Percentiles rank a stretch among this genome's conserved stretches.
Conservation (phyloP, 2,888 invertebrate genomes). For the Philhelius pedissequus region DNA sequence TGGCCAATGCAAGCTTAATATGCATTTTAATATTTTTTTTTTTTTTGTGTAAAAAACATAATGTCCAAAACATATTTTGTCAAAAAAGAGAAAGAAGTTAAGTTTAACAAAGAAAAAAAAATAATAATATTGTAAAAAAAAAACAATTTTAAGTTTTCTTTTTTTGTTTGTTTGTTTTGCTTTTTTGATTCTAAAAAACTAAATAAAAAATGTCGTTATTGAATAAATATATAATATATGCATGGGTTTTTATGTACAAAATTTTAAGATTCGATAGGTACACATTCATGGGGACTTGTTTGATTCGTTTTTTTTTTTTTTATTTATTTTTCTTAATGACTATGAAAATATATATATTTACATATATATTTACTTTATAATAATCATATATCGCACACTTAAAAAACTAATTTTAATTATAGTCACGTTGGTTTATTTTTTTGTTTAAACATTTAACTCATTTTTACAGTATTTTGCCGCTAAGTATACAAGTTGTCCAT, state of each 20-base stretch:
- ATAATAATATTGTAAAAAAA: constrained; percentile 17
- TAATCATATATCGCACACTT: constrained; percentile 51
- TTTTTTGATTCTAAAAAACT: constrained; percentile 63
- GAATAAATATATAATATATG: constrained; percentile 65
- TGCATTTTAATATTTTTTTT: constrained; percentile 44
- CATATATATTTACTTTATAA: constrained; percentile 26
- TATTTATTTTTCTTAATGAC: constrained; percentile 44
- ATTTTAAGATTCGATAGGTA: constrained; percentile 31
- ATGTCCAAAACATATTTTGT: constrained; percentile 53
- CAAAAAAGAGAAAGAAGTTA: constrained; percentile 43
- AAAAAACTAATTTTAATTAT: constrained; percentile 43
- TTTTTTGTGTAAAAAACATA: constrained; percentile 27
- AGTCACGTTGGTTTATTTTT: constrained; percentile 54
- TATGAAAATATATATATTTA: constrained; percentile 46
- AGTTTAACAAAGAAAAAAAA: constrained; percentile 1
- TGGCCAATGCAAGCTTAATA: constrained; percentile 65
- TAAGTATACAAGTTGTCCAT: constrained; percentile 38
- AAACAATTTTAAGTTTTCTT: constrained; percentile 25
- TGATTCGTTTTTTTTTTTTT: constrained; percentile 30
- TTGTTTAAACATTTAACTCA: constrained; percentile 28
- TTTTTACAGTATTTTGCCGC: constrained; percentile 64
- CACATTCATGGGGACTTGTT: constrained; percentile 45
- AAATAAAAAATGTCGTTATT: constrained; percentile 66
- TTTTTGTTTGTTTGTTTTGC: constrained; percentile 63
- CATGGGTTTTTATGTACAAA: constrained; percentile 57